Evolutionary conservation across 2,888 invertebrate genomes (phyloP).

Genomic region (Lydus trimaculatus): DNA sequence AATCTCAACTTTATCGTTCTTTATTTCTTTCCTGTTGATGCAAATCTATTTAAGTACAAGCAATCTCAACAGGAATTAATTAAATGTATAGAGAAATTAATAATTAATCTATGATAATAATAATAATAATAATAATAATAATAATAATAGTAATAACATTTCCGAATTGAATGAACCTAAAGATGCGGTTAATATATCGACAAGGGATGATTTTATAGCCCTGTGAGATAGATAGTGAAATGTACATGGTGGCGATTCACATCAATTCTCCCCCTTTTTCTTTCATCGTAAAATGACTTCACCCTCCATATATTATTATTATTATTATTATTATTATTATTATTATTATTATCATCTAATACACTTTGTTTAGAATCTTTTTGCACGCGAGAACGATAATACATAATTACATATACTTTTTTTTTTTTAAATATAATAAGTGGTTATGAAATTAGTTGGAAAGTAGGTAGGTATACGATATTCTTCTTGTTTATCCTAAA

Average conservation of each 20-base stretch:
- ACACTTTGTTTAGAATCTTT: constrained; percentile 30
- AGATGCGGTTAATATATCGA: constrained; percentile 23
- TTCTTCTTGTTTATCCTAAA: constrained; percentile 11
- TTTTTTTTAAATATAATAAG: constrained; percentile 38
- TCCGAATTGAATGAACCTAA: background rate
- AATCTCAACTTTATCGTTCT: too few species aligned
- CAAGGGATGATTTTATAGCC: constrained; percentile 35
- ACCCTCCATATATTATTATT: constrained; percentile 31
- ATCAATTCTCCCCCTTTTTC: constrained; percentile 12
- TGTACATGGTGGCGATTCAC: constrained; percentile 27
- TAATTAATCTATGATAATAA: background rate
- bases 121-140: background rate
- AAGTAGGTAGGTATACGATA: too few species aligned
- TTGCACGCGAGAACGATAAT: constrained; percentile 30
- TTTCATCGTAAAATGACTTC: constrained; percentile 34
- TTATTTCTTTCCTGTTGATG: too few species aligned
- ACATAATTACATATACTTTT: constrained; percentile 21
- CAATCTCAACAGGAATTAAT: too few species aligned
- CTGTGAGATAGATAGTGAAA: constrained; percentile 6
- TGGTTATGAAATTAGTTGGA: constrained; percentile 34
- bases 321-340: constrained; percentile 29
- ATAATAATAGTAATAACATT: background rate
- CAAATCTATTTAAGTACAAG: too few species aligned
- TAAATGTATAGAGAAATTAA: too few species aligned
- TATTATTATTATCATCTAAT: too few species aligned